Percentiles rank a stretch among this genome's conserved stretches.
phyloP scores from a whole-genome alignment of 2,888 invertebrate genomes.

The Yponomeuta sedellus region DNA sequence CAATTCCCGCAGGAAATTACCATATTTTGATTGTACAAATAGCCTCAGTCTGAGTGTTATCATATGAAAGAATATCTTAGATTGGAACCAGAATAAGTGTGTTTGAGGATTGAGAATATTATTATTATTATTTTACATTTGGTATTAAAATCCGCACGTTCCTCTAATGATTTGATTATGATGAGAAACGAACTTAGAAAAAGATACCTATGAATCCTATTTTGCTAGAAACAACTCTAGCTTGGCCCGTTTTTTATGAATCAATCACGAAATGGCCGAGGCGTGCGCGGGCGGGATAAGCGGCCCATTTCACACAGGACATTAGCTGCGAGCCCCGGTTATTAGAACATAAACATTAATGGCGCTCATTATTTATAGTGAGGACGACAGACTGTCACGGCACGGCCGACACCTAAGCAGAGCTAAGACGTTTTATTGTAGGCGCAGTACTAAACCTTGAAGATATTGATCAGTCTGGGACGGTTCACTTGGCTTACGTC shows the following conservation, averaged over 20 bases:
- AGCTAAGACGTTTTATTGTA: not conserved
- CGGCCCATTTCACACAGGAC: not conserved
- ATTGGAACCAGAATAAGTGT: too few relatives aligned
- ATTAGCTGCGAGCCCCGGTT: not conserved
- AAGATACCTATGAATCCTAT: too few relatives aligned
- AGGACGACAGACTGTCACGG: not conserved
- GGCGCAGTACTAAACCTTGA: conserved; percentile 29
- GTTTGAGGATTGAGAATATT: too few relatives aligned
- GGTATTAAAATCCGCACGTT: too few relatives aligned
- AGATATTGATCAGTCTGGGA: conserved; percentile 32
- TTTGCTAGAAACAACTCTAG: too few relatives aligned
- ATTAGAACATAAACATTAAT: conserved; percentile 1
- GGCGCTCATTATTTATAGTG: not conserved
- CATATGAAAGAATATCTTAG: too few relatives aligned
- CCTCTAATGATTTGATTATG: too few relatives aligned
- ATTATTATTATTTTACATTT: too few relatives aligned
- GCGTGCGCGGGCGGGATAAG: not conserved
- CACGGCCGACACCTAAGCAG: not conserved
- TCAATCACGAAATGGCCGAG: not conserved
- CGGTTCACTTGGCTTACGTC: not conserved
- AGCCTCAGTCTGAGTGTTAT: too few relatives aligned
- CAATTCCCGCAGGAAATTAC: too few relatives aligned
- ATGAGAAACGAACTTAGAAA: too few relatives aligned
- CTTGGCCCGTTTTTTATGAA: not conserved
- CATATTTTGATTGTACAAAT: too few relatives aligned